Percentiles rank a stretch among this genome's conserved stretches.
phyloP scores from a whole-genome alignment of 2,113 vertebrate species.

The Lepus americanus region DNA sequence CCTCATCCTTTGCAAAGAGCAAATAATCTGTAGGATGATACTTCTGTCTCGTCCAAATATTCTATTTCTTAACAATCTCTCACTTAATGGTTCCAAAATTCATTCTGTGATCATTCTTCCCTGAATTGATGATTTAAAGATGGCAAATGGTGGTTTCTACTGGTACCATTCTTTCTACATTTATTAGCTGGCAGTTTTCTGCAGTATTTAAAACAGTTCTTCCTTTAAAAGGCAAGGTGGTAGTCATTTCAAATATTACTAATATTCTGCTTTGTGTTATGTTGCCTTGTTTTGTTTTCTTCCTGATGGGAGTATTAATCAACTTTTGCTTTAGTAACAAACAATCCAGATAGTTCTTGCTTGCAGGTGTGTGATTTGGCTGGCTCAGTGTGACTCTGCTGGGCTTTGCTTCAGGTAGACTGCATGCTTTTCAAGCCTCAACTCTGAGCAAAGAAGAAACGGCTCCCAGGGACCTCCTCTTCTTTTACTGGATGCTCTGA shows the following conservation, averaged over 20 bases:
- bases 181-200: background rate
- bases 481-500: background rate
- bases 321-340: slow-evolving; percentile 20
- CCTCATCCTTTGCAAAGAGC: background rate
- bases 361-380: background rate
- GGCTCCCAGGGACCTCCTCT: background rate
- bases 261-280: background rate
- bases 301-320: background rate
- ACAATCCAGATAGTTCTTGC: background rate
- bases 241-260: background rate
- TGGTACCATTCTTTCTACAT: background rate
- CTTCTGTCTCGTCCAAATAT: background rate
- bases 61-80: background rate
- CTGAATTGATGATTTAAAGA: background rate
- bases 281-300: background rate
- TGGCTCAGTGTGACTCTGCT: background rate
- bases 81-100: background rate
- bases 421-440: background rate
- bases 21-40: background rate
- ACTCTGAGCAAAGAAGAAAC: background rate
- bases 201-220: background rate
- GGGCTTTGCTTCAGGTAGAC: background rate
- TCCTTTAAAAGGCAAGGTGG: background rate
- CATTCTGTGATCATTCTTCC: background rate
- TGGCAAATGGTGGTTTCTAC: background rate